Evolutionary conservation across 2,888 invertebrate genomes (phyloP), one percentile per base, ranked within the genome.

Genomic region (Trissolcus brochymenae): DNA sequence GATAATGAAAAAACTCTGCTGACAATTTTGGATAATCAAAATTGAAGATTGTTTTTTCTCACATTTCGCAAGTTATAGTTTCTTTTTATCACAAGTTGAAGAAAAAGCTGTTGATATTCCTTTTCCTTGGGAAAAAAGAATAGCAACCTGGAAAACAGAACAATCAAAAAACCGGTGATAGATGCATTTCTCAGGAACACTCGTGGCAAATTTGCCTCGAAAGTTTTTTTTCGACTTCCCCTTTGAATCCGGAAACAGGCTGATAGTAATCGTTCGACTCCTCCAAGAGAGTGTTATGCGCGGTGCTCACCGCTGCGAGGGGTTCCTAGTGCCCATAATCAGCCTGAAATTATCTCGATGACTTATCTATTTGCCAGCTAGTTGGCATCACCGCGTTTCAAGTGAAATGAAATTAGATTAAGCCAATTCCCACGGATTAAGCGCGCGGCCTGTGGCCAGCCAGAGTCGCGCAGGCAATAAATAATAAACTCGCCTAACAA

Each of bases 361-460:
- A 57, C 60, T 75, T 79, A 79, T 79, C 80, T 79, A 70, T 77
- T 72, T 72, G 68, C 70, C 59, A 64, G 70, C 60, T 64, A 65
- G 77, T 61, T 74, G 74, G 74, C 60, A 67, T 72, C 57, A 71
- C 78, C 56, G 78, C 66, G 65, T 76, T 76, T 76, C 67, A 67
- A 76, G 62, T 71, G 46, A 74, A 74, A 78, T 68, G 55, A 78
- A 78, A 78, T 78, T 78, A 78, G 75, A 78, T 75, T 75, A 68
- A 67, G 56, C 67, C 49, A 71, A 71, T 78, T 78, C 78, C 78
- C 78, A 78, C 78, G 78, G 53, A 75, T 75, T 60, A 67, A 62
- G 50, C 25, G 25, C 25, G 25, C 49, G 29, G 65, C 61, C 62
- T 57, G 62, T 71, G 64, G 64, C 59, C 54, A 51, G 53, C n/a